Base-by-base conservation (phyloP, 2,113 vertebrate species). In the Sciurus niger region DNA sequence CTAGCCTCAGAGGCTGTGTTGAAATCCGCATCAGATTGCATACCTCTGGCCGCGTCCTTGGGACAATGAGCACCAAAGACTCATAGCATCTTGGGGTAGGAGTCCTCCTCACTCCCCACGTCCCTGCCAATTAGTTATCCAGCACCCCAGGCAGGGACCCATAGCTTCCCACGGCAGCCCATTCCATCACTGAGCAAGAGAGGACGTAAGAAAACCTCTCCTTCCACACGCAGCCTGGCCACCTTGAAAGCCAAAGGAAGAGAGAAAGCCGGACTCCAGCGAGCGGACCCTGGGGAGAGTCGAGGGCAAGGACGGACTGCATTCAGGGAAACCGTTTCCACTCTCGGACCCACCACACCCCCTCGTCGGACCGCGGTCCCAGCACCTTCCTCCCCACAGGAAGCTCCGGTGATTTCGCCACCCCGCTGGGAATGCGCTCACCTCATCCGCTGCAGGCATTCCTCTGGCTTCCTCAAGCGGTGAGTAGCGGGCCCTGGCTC, bases 401-500 rank as follows among this genome's bases (percentile, higher is more conserved):
- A 95, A 95, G 84, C 86, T 48, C 63, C 55, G 8, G 32, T 79
- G 89, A 95, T 82, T 84, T 95, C 97, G 95, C 95, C 65, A 28
- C 48, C n/a, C 25, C 18, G 24, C 25, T 63, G 94, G 91, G 92
- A 92, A 95, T 84, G 90, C 30, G 72, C 87, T 95, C 95, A 95
- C 82, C 79, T 95, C 95, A 95, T 84, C 79, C 2, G 84, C 89
- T 92, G 93, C 89, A 87, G 95, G 94, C 96, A 82, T 80, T 94
- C 77, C 93, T 95, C 92, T 89, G 91, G 90, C 97, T 96, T 96
- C 97, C 46, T 78, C 84, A 89, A 48, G 94, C 95, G n/a, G 58
- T 73, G 94, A 95, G 92, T 25, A 46, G 30, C 60, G 28, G 78
- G 84, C 67, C 63, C 94, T 97, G 97, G 97, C 65, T 22, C 24